Evolutionary conservation across 2,113 vertebrate species (phyloP).

Genomic region (Leucoraja erinaceus): DNA sequence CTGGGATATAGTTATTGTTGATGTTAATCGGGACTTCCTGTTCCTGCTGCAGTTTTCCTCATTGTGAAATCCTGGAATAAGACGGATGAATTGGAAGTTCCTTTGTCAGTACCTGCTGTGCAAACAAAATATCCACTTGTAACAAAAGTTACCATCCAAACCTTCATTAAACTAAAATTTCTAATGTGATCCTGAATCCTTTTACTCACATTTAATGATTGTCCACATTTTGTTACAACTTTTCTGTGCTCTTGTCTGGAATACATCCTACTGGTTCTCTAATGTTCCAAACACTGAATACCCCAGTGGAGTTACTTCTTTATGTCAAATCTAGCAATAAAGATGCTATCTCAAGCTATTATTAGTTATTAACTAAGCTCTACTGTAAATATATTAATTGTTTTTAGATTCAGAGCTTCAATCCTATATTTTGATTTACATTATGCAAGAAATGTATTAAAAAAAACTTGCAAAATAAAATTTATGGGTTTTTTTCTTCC

Average conservation of each 20-base stretch:
- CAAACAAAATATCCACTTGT: background rate
- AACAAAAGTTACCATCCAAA: background rate
- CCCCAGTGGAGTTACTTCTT: background rate
- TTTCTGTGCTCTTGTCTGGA: background rate
- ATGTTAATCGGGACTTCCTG: conserved; percentile 29
- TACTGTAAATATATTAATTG: background rate
- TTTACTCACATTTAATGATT: background rate
- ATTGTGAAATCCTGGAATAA: background rate
- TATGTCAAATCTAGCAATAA: background rate
- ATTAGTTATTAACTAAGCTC: background rate
- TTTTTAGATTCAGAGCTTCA: background rate
- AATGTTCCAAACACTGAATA: background rate
- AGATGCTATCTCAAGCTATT: background rate
- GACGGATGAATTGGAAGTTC: background rate
- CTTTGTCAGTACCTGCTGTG: background rate
- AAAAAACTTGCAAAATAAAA: background rate
- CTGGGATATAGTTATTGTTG: background rate
- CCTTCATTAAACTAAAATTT: background rate
- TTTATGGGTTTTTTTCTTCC: background rate
- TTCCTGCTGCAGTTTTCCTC: background rate
- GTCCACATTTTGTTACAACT: background rate
- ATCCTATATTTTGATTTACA: background rate
- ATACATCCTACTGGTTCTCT: background rate
- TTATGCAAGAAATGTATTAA: background rate
- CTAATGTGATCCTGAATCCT: background rate